Conservation (phyloP, 2,888 invertebrate genomes). For the Norana najaformis region DNA sequence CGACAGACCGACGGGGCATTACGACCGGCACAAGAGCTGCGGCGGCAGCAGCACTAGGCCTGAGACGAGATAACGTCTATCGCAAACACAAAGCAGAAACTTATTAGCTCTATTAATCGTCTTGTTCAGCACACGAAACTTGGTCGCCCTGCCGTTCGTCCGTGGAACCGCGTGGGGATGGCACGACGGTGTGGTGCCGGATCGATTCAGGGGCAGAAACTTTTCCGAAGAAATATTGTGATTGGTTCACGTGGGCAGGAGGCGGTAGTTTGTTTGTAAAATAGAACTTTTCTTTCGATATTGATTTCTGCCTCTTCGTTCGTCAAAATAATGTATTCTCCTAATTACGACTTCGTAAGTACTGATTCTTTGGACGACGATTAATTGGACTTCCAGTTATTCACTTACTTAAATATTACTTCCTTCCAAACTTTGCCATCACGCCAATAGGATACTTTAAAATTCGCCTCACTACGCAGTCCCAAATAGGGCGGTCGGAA, state of each 20-base stretch:
- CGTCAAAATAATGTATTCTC: no score
- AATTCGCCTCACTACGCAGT: neutral
- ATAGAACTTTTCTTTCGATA: neutral
- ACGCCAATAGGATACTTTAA: neutral
- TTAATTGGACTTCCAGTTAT: neutral
- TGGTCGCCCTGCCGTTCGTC: neutral
- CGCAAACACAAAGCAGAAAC: conserved; percentile 23
- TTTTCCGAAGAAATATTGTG: neutral
- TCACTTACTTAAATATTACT: neutral
- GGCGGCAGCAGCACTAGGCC: neutral
- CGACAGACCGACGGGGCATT: neutral
- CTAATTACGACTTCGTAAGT: no score
- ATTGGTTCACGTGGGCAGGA: neutral
- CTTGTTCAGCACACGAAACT: neutral
- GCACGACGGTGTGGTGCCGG: neutral
- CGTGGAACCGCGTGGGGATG: neutral
- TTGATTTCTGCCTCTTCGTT: neutral
- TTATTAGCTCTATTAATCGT: conserved; percentile 23
- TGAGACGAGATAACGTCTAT: conserved; percentile 4
- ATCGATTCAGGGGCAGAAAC: neutral
- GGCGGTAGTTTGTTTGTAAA: neutral
- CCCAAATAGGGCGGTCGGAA: neutral
- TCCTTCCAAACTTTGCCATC: neutral
- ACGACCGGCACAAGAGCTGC: neutral
- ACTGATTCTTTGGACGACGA: neutral